Percentiles rank a stretch among this genome's conserved stretches.
These are phyloP conservation scores for Euplagia quadripunctaria DNA, from an alignment of 2,888 invertebrate genomes.

Conservation along the genomic window DNA sequence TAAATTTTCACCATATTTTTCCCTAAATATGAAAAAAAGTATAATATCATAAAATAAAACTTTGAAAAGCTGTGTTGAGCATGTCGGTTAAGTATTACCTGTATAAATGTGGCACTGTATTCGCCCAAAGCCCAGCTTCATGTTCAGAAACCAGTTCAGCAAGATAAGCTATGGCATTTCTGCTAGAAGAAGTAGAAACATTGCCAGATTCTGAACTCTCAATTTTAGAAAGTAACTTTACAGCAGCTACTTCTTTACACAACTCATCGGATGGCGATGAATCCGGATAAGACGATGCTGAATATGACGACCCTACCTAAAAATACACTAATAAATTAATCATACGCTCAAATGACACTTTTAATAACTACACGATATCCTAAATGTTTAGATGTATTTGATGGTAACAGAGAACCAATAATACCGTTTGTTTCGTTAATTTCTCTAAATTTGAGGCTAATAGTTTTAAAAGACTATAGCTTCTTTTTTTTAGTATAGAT, in stretches of 20 bases:
- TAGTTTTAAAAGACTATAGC: too few species aligned
- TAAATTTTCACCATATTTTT: slow-evolving; percentile 89
- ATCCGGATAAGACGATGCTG: slow-evolving; percentile 77
- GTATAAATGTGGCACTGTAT: slow-evolving; percentile 86
- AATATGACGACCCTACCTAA: slow-evolving; percentile 74
- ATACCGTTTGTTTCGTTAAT: too few species aligned
- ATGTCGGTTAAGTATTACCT: slow-evolving; percentile 62
- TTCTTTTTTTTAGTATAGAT: too few species aligned
- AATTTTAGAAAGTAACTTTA: slow-evolving; percentile 71
- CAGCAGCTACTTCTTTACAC: slow-evolving; percentile 77
- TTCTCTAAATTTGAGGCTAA: too few species aligned
- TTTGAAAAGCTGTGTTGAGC: background rate
- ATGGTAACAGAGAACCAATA: too few species aligned
- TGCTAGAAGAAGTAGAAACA: slow-evolving; percentile 66
- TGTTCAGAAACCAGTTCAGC: slow-evolving; percentile 78
- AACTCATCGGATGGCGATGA: slow-evolving; percentile 77
- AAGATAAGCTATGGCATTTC: slow-evolving; percentile 65
- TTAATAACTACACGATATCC: too few species aligned
- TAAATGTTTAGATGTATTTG: too few species aligned
- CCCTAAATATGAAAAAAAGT: slow-evolving; percentile 64
- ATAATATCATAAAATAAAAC: background rate
- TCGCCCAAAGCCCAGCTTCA: slow-evolving; percentile 88
- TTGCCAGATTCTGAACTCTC: slow-evolving; percentile 74
- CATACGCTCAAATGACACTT: background rate
- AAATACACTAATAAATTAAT: slow-evolving; percentile 1